Evolutionary conservation across 35 echinoderm and acorn worm species (phyloP).

Genomic region (Heliocidaris tuberculata): DNA sequence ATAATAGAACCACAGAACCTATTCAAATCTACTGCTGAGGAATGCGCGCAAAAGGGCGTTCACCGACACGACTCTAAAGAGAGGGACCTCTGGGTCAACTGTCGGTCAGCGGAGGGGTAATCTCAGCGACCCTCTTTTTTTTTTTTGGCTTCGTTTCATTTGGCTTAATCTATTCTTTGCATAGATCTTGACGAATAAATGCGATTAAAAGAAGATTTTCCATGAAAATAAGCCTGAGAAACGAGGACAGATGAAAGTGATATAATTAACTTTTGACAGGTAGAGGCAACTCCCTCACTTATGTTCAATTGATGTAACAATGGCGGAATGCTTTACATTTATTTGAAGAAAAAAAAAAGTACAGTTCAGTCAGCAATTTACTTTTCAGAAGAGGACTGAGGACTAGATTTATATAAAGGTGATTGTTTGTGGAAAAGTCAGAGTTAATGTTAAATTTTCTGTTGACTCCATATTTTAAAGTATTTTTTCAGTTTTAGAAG

Average conservation of each 20-base stretch:
- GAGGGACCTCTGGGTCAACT: not conserved
- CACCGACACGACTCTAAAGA: not conserved
- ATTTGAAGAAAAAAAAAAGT: too few species aligned
- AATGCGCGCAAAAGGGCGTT: not conserved
- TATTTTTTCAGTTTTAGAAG: too few species aligned
- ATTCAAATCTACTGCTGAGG: not conserved
- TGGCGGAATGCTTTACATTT: not conserved
- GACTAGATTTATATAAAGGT: too few species aligned
- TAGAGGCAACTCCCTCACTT: not conserved
- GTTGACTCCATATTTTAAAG: too few species aligned
- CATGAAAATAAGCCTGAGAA: not conserved
- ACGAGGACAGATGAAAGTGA: not conserved
- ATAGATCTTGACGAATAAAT: not conserved
- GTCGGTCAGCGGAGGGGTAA: not conserved
- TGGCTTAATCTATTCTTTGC: not conserved
- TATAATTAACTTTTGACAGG: constrained; percentile 2
- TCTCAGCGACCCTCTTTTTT: not conserved
- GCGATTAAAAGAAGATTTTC: not conserved
- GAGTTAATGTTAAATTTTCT: too few species aligned
- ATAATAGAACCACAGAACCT: not conserved
- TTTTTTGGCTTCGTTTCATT: not conserved
- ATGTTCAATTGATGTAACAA: not conserved
- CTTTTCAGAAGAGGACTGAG: too few species aligned
- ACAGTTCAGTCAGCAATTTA: too few species aligned
- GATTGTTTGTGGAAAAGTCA: too few species aligned